Conservation (phyloP, 2,113 vertebrate genomes). For the Dasyprocta punctata region DNA sequence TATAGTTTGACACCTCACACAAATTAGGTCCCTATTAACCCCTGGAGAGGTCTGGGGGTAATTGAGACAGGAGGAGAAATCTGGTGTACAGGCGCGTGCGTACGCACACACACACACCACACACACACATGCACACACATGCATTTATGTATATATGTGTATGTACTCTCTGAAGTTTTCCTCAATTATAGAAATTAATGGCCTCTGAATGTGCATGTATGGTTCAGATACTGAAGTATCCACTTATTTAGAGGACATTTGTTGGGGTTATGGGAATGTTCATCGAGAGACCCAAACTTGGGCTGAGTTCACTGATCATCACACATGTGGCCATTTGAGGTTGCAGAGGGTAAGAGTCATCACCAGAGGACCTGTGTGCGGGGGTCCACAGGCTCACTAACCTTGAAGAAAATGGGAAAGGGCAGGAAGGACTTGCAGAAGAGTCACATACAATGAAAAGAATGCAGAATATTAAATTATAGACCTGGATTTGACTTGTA, state of each 20-base stretch:
- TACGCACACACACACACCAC: not conserved
- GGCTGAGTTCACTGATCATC: not conserved
- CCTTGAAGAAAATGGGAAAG: not conserved
- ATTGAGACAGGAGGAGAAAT: not conserved
- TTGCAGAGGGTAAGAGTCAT: not conserved
- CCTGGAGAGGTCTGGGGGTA: not conserved
- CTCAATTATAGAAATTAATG: not conserved
- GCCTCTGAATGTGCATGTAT: not conserved
- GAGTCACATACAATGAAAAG: not conserved
- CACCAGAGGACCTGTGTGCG: not conserved
- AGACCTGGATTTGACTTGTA: not conserved
- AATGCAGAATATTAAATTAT: not conserved
- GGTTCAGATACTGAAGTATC: not conserved
- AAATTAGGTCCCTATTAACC: conserved; percentile 31
- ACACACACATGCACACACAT: no score
- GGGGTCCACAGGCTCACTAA: not conserved
- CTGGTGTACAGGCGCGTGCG: rapidly evolving
- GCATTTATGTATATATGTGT: not conserved
- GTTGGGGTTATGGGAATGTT: not conserved
- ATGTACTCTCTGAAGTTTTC: not conserved
- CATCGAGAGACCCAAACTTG: not conserved
- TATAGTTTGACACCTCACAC: conserved; percentile 24
- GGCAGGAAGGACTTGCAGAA: not conserved
- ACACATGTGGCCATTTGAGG: not conserved
- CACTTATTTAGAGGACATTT: not conserved